Base-by-base conservation (phyloP, 2,888 invertebrate genomes). In the Schizaphis graminum region DNA sequence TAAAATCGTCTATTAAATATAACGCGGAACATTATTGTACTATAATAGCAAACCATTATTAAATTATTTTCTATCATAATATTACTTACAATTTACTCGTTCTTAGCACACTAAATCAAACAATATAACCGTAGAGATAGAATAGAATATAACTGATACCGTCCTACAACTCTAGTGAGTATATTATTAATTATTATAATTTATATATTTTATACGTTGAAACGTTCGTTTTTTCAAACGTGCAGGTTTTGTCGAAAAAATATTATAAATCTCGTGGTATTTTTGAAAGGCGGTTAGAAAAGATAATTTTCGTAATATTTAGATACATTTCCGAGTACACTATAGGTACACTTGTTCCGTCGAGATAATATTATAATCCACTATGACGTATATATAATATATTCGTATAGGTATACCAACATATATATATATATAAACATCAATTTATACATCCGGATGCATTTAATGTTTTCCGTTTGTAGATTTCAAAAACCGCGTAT, bases 301-400 rank as follows among this genome's bases (percentile, higher is more conserved):
- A 35, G 35, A 35, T 7, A 35, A 77, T 77, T 21, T 21, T 0
- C n/a, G 16, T n/a, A 13, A 67, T 67, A 5, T 67, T 28, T 11
- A 67, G 13, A 26, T 61, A 10, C 28, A 28, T 28, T 11, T 28
- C 28, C 61, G 28, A 10, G 67, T 13, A n/a, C 67, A 5, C 13
- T n/a, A 1, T 61, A 28, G 3, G 11, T n/a, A 61, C 61, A 3
- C 13, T 11, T 11, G 77, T 35, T 5, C 21, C 35, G 21, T 35
- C 77, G 77, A 41, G 77, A 77, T 77, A 21, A 77, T 77, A 67
- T 35, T 77, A 67, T 67, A 77, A 77, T 41, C 77, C 77, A 77
- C 35, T 3, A 77, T 35, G 35, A 35, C 35, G 67, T n/a, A 1
- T 8, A 3, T 11, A 24, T 77, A 35, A 77, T 77, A 35, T n/a